Percentiles rank a stretch among this genome's conserved stretches.
Evolutionary conservation across 1,140 invertebrate species (phyloP).

Genomic region (Drosophila pandora): DNA sequence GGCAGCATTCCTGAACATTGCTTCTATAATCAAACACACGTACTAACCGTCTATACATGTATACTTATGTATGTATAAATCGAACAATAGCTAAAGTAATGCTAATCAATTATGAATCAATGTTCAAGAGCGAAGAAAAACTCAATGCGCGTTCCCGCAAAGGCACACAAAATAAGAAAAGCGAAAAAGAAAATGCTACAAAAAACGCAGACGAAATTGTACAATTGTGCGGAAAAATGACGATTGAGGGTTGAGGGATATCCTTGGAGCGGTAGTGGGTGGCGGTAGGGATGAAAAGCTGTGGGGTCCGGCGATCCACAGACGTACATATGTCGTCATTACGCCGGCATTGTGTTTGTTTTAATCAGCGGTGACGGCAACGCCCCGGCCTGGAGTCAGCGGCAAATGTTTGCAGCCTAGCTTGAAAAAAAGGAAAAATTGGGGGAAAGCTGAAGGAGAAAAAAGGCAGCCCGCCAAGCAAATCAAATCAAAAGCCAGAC

Average conservation of each 20-base stretch:
- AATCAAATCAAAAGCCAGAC: slow-evolving; percentile 60
- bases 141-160: slow-evolving; percentile 32
- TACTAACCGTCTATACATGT: neutral
- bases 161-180: slow-evolving; percentile 15
- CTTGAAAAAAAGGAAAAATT: neutral
- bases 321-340: slow-evolving; percentile 78
- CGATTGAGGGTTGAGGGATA: slow-evolving; percentile 13
- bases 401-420: slow-evolving; percentile 67
- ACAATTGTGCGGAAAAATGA: slow-evolving; percentile 78
- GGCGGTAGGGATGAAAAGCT: slow-evolving; percentile 5
- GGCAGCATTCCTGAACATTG: slow-evolving; percentile 13
- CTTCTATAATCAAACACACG: slow-evolving; percentile 1
- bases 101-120: slow-evolving; percentile 83
- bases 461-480: slow-evolving; percentile 33
- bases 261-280: neutral
- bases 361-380: slow-evolving; percentile 71
- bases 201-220: slow-evolving; percentile 70
- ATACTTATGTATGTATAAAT: slow-evolving; percentile 32
- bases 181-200: slow-evolving; percentile 3
- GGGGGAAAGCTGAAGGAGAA: slow-evolving; percentile 10
- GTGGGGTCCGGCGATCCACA: slow-evolving; percentile 34
- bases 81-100: slow-evolving; percentile 80
- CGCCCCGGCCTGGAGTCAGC: slow-evolving; percentile 34
- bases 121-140: slow-evolving; percentile 52
- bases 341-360: slow-evolving; percentile 79